Evolutionary conservation across 1,140 invertebrate genomes (phyloP), one percentile per base, ranked within the genome.

Genomic region (Pomacea maculata): DNA sequence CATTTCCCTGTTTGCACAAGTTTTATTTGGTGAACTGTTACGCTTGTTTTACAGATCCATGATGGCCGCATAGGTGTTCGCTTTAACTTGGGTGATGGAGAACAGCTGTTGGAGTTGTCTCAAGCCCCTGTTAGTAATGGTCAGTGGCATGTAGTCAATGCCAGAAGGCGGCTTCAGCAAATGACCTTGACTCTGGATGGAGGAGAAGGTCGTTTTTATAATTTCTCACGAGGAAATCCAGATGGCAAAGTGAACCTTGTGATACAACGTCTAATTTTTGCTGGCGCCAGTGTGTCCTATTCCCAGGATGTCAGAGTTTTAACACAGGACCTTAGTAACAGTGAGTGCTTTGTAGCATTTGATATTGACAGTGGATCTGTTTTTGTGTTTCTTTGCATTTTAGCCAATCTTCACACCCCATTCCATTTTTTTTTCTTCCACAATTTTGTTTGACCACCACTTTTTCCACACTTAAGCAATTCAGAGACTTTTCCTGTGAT

Each of bases 131-230:
- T 98, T 2, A 96, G 97, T 88, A 97, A 99, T 92, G 98, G 98
- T 17, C 97, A 98, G 87, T 99, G 98, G 98, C 98, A 99, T 89
- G 96, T 96, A 14, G 97, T 97, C 0, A 94, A 95, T 45, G 81
- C 91, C 73, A 81, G 87, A 25, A 94, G 98, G 80, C 97, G 96
- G 85, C 97, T 98, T 63, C 97, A 96, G 63, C 96, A 97, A 11
- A 97, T 98, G n/a, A 97, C 95, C 17, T 91, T 99, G 70, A 96
- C 97, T 88, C 92, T 99, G 68, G 98, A 99, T 91, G 97, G 97
- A 19, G 98, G 98, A 6, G 97, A 99, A 93, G 97, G 97, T 0
- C 92, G 96, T 84, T 93, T 97, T 82, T 99, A 97, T 91, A 99
- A 98, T 89, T 97, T 98, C 90, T 97, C 97, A 0, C 84, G 85